Percentiles rank a stretch among this genome's conserved stretches.
Evolutionary conservation across 2,888 invertebrate genomes (phyloP).

Genomic region (Venusia cambrica): DNA sequence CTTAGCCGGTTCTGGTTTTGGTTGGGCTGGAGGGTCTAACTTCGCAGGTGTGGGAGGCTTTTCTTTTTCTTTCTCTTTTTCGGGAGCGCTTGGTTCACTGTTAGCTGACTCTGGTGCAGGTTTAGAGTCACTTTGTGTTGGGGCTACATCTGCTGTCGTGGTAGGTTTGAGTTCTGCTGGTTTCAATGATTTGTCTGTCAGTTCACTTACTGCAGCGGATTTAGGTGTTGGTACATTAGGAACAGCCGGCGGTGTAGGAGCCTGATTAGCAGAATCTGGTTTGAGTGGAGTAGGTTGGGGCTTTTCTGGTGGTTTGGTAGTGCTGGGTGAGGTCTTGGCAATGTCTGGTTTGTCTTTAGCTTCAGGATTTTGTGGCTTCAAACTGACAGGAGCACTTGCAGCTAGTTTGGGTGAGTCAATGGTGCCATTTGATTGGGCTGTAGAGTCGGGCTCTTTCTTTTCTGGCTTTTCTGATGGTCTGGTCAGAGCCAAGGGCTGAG

Average conservation of each 20-base stretch:
- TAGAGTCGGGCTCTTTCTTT: slow-evolving; percentile 67
- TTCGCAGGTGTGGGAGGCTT: slow-evolving; percentile 41
- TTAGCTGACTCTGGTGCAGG: slow-evolving; percentile 65
- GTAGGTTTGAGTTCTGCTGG: slow-evolving; percentile 62
- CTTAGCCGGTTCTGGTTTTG: slow-evolving; percentile 44
- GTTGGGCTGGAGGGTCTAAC: slow-evolving; percentile 46
- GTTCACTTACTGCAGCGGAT: slow-evolving; percentile 62
- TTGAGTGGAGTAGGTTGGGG: slow-evolving; percentile 62
- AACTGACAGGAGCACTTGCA: slow-evolving; percentile 48
- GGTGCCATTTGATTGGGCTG: slow-evolving; percentile 67
- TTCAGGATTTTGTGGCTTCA: slow-evolving; percentile 67
- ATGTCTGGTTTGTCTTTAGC: slow-evolving; percentile 68
- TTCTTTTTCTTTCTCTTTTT: slow-evolving; percentile 45
- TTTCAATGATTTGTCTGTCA: slow-evolving; percentile 62
- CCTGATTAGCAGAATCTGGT: slow-evolving; percentile 46
- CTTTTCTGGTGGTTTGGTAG: slow-evolving; percentile 71
- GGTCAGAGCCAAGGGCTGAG: slow-evolving; percentile 68
- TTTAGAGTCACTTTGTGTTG: slow-evolving; percentile 63
- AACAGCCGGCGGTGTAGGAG: slow-evolving; percentile 47
- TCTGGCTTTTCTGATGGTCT: slow-evolving; percentile 71
- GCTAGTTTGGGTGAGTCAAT: slow-evolving; percentile 65
- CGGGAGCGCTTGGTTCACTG: slow-evolving; percentile 44
- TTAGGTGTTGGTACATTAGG: slow-evolving; percentile 60
- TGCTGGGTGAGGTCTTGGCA: slow-evolving; percentile 70
- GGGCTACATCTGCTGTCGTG: slow-evolving; percentile 64